Conservation (phyloP, 2,888 invertebrate species). For the Rhamnusium bicolor region DNA sequence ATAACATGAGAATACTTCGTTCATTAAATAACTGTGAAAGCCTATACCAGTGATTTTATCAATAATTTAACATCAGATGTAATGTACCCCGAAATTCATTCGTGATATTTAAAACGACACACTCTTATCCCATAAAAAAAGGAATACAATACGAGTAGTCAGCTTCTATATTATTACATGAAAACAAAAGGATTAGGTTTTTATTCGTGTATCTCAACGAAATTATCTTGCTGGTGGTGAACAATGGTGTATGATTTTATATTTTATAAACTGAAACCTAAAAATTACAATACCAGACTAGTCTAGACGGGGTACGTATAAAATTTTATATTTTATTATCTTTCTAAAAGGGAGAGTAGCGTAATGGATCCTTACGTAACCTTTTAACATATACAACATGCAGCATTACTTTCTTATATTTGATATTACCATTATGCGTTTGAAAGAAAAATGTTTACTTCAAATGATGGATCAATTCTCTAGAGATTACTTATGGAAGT, state of each 20-base stretch:
- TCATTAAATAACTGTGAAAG: no score
- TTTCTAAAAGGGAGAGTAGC: background rate
- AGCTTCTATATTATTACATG: background rate
- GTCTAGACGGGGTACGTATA: conserved; percentile 26
- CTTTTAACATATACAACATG: background rate
- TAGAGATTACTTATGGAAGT: background rate
- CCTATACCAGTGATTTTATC: no score
- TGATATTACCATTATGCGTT: background rate
- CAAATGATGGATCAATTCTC: background rate
- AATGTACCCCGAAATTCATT: background rate
- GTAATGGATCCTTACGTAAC: background rate
- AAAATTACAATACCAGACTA: background rate
- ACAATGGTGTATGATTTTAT: background rate
- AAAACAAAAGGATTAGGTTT: conserved; percentile 1
- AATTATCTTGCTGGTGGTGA: background rate
- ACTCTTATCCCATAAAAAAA: conserved; percentile 1
- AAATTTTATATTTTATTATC: conserved; percentile 15
- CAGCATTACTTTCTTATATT: background rate
- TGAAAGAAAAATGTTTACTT: background rate
- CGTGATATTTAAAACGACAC: background rate
- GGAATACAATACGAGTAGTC: conserved; percentile 1
- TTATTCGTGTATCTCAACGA: background rate
- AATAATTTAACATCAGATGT: background rate
- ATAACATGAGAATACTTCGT: no score
- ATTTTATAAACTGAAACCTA: conserved; percentile 4